Base-by-base conservation (phyloP, 2,113 vertebrate genomes). In the Crotophaga sulcirostris region DNA sequence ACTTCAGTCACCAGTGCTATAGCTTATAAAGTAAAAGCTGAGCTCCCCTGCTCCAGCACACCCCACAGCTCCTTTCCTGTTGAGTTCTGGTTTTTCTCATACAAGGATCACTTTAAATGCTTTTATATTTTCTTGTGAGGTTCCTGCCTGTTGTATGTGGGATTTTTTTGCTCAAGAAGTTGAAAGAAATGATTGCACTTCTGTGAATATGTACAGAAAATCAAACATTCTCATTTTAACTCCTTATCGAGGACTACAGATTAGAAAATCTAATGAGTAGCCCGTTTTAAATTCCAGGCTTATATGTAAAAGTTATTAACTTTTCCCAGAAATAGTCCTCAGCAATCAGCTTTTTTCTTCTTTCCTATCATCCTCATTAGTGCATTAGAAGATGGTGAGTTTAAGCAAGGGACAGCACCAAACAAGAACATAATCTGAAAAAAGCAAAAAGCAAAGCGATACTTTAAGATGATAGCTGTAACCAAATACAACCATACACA, bases 91-190 rank as follows among this genome's bases (percentile, higher is more conserved):
- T 47, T 91, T 49, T 25, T 86, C 25, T 60, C 29, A 45, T 16
- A 36, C 21, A 52, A 33, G 67, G 19, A 67, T 21, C 8, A 45
- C 11, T 40, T 67, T 5, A 75, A 66, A 85, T 44, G 11, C 24
- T 86, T 69, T 28, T 51, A 55, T 8, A 2, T 31, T 93, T n/a
- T 73, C 49, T 52, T 73, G 25, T 25, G 40, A 89, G 11, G 38
- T 21, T 54, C 55, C 59, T 76, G 34, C 3, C 23, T 58, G 51
- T 44, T 76, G 38, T 73, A 40, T 54, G 36, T 21, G 11, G 9
- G 0, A n/a, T 0, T 0, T 14, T 2, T 51, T 56, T 24, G 34
- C 20, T 54, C 31, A 60, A 54, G 31, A 87, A 44, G 13, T 33
- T 16, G 3, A 75, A 91, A 78, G 5, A 70, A 89, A 85, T 25